A percentile compares a stretch with the other conserved stretches of the same genome.
These are phyloP conservation scores for Campylorhamphus procurvoides DNA, from an alignment of 2,113 vertebrate species.

Conservation along the genomic window DNA sequence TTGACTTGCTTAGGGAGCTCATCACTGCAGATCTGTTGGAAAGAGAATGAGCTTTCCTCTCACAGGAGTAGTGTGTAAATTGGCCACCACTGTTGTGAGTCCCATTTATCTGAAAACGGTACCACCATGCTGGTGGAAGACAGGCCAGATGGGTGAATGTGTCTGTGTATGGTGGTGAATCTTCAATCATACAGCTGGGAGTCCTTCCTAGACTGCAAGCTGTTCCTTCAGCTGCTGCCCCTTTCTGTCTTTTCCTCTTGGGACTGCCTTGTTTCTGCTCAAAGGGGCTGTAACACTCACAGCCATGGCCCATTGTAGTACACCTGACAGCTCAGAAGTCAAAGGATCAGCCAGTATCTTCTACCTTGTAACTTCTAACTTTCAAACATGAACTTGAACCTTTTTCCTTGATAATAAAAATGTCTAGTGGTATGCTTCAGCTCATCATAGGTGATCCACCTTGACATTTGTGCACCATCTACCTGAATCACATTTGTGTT, in stretches of 20 bases:
- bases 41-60: not conserved
- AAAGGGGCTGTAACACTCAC: not conserved
- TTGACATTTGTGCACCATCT: not conserved
- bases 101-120: not conserved
- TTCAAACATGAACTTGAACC: not conserved
- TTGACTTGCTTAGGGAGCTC: rapidly evolving
- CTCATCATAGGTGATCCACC: rapidly evolving
- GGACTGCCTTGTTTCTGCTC: not conserved
- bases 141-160: not conserved
- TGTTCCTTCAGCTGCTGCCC: not conserved
- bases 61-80: not conserved
- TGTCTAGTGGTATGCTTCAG: not conserved
- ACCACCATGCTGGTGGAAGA: not conserved
- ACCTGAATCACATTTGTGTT: not conserved
- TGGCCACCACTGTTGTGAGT: not conserved
- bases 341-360: not conserved
- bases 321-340: not conserved
- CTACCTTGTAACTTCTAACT: not conserved
- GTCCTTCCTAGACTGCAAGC: not conserved
- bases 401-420: not conserved
- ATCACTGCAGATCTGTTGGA: not conserved
- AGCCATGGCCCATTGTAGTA: not conserved
- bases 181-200: not conserved
- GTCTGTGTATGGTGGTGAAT: not conserved
- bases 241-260: not conserved